Evolutionary conservation across 2,888 invertebrate genomes (phyloP).

Genomic region (Gastrophysa polygoni): DNA sequence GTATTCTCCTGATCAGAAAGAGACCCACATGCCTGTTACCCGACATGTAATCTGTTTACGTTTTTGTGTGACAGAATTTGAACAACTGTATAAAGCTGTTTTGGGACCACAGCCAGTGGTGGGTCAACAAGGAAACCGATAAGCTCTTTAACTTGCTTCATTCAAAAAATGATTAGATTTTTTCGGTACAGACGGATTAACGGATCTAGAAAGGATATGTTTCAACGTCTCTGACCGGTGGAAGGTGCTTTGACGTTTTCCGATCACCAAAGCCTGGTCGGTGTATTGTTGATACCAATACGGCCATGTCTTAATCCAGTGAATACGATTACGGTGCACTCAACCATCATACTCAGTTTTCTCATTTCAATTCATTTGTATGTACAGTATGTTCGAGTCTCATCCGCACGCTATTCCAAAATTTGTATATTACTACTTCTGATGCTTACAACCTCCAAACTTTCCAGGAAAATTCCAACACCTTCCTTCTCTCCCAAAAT

Average conservation of each 20-base stretch:
- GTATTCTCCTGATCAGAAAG: slow-evolving; percentile 16
- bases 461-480: too few species aligned
- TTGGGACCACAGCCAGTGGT: slow-evolving; percentile 28
- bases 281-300: background rate
- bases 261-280: background rate
- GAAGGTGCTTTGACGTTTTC: background rate
- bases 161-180: slow-evolving; percentile 7
- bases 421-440: too few species aligned
- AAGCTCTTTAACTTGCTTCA: slow-evolving; percentile 30
- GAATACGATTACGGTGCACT: background rate
- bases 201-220: background rate
- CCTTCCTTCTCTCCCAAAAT: too few species aligned
- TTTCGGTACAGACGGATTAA: background rate
- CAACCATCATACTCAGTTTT: background rate
- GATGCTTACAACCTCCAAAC: too few species aligned
- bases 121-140: slow-evolving; percentile 23
- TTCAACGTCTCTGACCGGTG: background rate
- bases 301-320: background rate
- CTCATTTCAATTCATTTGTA: background rate
- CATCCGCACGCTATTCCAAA: too few species aligned
- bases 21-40: slow-evolving; percentile 30
- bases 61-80: slow-evolving; percentile 38
- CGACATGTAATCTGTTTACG: slow-evolving; percentile 41
- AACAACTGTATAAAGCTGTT: slow-evolving; percentile 42
- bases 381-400: too few species aligned